These are phyloP conservation scores for Cydia pomonella DNA, from an alignment of 1,140 invertebrate genomes.

Conservation along the genomic window DNA sequence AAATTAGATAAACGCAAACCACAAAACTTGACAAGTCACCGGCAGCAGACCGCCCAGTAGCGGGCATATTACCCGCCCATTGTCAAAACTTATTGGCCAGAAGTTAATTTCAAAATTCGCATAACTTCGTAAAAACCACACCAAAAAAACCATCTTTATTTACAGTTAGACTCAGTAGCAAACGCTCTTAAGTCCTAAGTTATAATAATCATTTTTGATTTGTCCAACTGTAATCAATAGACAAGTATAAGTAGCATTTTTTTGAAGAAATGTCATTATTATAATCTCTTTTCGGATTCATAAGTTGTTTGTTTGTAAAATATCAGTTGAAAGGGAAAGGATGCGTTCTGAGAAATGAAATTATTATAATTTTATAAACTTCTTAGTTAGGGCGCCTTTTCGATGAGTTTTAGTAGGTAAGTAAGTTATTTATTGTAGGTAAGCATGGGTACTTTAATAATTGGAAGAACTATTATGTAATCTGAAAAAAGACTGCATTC, in stretches of 20 bases:
- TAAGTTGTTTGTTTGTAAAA: conserved; percentile 30
- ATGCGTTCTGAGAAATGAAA: background rate
- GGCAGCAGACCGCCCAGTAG: conserved; percentile 8
- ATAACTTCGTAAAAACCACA: background rate
- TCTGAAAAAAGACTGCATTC: too few species aligned
- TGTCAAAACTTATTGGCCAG: conserved; percentile 16
- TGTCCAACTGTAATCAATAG: background rate
- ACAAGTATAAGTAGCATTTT: background rate
- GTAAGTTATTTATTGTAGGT: too few species aligned
- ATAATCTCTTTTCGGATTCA: conserved; percentile 20
- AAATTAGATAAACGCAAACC: background rate
- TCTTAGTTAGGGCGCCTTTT: background rate
- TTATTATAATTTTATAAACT: conserved; percentile 15
- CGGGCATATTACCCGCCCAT: background rate
- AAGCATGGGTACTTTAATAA: too few species aligned
- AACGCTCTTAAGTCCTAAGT: background rate
- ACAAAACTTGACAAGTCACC: background rate
- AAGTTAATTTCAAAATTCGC: conserved; percentile 12
- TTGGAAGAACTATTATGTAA: too few species aligned
- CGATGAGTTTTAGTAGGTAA: background rate
- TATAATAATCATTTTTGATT: background rate
- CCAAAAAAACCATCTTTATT: background rate
- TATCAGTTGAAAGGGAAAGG: conserved; percentile 1
- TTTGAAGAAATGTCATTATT: conserved; percentile 22
- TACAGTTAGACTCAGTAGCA: background rate